Conservation (phyloP, 2,888 invertebrate species). For the Eucriotettix oculatus region DNA sequence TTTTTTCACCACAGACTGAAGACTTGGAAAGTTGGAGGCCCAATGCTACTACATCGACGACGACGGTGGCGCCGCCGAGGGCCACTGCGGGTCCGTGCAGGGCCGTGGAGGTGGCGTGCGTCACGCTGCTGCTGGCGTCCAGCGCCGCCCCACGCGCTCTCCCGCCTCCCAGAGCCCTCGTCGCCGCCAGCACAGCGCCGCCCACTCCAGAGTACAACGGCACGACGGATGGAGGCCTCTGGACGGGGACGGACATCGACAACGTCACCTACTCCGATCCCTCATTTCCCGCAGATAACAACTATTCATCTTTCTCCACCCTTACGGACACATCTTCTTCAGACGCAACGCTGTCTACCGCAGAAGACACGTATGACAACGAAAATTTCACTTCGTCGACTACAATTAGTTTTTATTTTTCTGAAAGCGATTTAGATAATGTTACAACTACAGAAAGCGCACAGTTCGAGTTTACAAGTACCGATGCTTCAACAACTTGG, state of each 20-base stretch:
- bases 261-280: neutral
- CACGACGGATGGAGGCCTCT: neutral
- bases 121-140: neutral
- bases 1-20: no score
- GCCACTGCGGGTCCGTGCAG: neutral
- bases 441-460: no score
- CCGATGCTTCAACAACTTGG: no score
- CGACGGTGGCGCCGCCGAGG: neutral
- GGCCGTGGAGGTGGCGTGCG: neutral
- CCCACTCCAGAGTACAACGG: neutral
- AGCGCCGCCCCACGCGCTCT: neutral
- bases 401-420: no score
- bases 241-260: neutral
- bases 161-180: neutral
- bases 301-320: neutral
- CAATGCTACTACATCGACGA: neutral
- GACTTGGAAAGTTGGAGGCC: neutral
- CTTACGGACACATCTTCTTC: neutral
- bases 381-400: no score
- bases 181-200: neutral
- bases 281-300: neutral
- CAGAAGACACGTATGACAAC: no score
- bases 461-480: no score
- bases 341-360: no score
- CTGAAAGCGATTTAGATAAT: no score